Evolutionary conservation across 2,797 vertebrate genomes (phyloP), one percentile per base, ranked within the genome.

Genomic region (Eremophila alpestris): DNA sequence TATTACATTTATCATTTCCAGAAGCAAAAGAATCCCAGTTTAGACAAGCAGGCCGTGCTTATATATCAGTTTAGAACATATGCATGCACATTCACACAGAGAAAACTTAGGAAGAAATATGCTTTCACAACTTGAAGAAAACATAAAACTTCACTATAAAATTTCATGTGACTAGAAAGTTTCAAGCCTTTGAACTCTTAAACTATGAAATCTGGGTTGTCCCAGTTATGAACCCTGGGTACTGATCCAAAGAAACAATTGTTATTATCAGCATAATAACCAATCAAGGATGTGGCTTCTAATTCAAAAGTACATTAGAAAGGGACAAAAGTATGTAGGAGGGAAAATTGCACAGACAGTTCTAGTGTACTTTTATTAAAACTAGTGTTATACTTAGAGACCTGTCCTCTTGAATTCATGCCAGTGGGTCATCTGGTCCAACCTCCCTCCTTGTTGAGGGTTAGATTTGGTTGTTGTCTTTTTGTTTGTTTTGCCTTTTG

Each of bases 121-220:
- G 2, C 49, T 74, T 73, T 77, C 34, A 80, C 29, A 60, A 10
- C 24, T 51, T 48, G 11, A 69, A 60, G 9, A 55, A 69, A 87
- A 40, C 3, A 1, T 70, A 27, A 90, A 64, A 45, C 5, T 54
- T 90, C 38, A 19, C 16, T 56, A 58, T 82, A 82, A 93, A 81
- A 89, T 84, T 93, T 56, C 62, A 94, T 23, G n/a, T 49, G 19
- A 29, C 70, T 65, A 40, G 80, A 83, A 81, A 92, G 41, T 93
- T 65, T 96, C 67, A 89, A 88, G 16, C 23, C 40, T 81, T 75
- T 91, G 52, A 29, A 74, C 12, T 70, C 29, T 36, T 56, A 55
- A 90, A 62, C 16, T 20, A 10, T 54, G 26, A 34, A 75, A 87
- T 59, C 10, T 23, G 8, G 1, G 5, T 51, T 65, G 29, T 49